Evolutionary conservation across 2,113 vertebrate genomes (phyloP).

Genomic region (Narcine bancroftii): DNA sequence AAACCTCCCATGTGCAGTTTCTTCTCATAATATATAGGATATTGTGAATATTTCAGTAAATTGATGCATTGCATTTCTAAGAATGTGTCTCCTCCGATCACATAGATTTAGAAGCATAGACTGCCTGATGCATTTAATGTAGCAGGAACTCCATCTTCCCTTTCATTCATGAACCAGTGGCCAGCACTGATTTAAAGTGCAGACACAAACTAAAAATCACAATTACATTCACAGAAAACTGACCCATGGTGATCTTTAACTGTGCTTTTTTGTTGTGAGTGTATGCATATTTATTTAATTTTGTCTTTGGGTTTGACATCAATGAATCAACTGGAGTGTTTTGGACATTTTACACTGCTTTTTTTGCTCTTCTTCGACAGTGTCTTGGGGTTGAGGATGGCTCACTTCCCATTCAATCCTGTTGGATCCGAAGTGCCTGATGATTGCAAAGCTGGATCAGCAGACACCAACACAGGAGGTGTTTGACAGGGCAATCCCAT

Average conservation of each 20-base stretch:
- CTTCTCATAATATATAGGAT: background rate
- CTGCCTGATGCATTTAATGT: background rate
- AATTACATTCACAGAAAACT: background rate
- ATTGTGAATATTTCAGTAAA: background rate
- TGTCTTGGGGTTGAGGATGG: background rate
- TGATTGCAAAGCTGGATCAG: too few relatives aligned
- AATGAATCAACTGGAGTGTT: background rate
- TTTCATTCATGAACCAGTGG: background rate
- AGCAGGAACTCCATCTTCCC: background rate
- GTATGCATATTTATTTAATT: background rate
- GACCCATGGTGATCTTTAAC: background rate
- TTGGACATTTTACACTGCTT: background rate
- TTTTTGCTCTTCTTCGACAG: background rate
- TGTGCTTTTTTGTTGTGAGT: too few relatives aligned
- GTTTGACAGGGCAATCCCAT: too few relatives aligned
- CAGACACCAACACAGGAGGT: too few relatives aligned
- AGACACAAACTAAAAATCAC: background rate
- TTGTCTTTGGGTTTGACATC: background rate
- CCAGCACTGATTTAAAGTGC: background rate
- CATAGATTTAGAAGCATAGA: background rate
- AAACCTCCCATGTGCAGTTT: conserved; percentile 31
- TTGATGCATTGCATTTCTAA: background rate
- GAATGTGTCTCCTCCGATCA: background rate
- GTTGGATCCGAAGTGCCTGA: too few relatives aligned
- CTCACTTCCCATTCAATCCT: too few relatives aligned